phyloP scores from a whole-genome alignment of 1,140 invertebrate genomes.

The Nautilus pompilius region DNA sequence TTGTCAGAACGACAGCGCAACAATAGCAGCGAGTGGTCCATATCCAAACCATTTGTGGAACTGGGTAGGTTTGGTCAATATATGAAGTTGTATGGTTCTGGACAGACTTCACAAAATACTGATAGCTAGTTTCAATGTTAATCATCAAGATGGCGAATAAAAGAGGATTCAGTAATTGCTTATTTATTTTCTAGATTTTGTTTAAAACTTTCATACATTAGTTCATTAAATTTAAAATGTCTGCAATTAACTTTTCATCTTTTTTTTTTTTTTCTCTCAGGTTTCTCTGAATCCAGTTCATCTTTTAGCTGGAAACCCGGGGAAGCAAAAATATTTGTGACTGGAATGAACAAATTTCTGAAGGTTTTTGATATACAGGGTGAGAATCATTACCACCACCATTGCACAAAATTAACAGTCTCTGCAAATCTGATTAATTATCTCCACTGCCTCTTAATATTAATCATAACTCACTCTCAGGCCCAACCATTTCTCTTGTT shows the following conservation, averaged over 20 bases:
- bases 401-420: too few species aligned
- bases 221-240: constrained; percentile 1
- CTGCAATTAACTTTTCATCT: background rate
- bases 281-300: constrained; percentile 76
- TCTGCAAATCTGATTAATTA: too few species aligned
- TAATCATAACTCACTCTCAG: too few species aligned
- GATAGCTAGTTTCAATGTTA: background rate
- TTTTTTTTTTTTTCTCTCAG: constrained; percentile 41
- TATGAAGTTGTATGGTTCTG: background rate
- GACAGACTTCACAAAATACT: background rate
- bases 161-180: background rate
- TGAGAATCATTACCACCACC: too few species aligned
- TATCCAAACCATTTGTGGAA: constrained; percentile 34
- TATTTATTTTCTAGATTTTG: background rate
- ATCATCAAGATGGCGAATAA: background rate
- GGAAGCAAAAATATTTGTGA: constrained; percentile 70
- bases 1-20: constrained; percentile 27
- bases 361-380: constrained; percentile 90
- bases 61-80: constrained; percentile 28
- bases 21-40: constrained; percentile 28
- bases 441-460: too few species aligned
- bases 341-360: constrained; percentile 86
- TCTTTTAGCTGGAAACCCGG: constrained; percentile 81
- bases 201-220: background rate
- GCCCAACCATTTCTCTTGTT: too few species aligned